Percentiles rank a stretch among this genome's conserved stretches.
Conservation (phyloP, 2,888 invertebrate genomes). For the Biston stratarius region DNA sequence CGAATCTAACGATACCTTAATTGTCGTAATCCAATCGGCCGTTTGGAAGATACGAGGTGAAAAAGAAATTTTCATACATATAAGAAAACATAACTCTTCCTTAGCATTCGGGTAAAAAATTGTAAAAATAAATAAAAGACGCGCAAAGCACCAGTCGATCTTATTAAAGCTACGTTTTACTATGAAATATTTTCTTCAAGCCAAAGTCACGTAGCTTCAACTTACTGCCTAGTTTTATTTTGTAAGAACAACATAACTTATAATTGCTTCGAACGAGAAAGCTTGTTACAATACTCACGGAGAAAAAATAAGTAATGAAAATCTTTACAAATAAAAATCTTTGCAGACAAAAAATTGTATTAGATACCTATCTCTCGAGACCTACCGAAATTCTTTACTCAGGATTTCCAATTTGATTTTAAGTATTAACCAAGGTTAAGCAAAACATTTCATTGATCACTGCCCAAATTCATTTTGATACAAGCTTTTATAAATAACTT, state of each 20-base stretch:
- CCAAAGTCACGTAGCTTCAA: constrained; percentile 7
- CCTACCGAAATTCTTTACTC: not conserved
- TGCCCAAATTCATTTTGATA: not conserved
- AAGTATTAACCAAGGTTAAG: not conserved
- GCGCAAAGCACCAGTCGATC: not conserved
- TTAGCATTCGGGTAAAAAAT: too few relatives aligned
- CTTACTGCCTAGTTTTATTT: constrained; percentile 7
- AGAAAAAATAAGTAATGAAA: not conserved
- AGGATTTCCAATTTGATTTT: not conserved
- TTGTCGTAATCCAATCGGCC: too few relatives aligned
- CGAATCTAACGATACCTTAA: too few relatives aligned
- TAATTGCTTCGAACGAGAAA: constrained; percentile 3
- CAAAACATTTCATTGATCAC: not conserved
- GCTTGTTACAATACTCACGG: not conserved
- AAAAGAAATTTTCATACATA: too few relatives aligned
- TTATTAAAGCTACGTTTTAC: not conserved
- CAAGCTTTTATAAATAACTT: not conserved
- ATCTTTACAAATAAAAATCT: not conserved
- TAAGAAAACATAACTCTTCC: too few relatives aligned
- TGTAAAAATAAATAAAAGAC: not conserved
- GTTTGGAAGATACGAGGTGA: too few relatives aligned
- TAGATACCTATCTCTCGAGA: constrained; percentile 14
- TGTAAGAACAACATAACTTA: not conserved
- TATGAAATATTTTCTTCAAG: not conserved
- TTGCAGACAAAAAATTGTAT: too few relatives aligned